Evolutionary conservation across 2,888 invertebrate species (phyloP).

Genomic region (Limnephilus rhombicus): DNA sequence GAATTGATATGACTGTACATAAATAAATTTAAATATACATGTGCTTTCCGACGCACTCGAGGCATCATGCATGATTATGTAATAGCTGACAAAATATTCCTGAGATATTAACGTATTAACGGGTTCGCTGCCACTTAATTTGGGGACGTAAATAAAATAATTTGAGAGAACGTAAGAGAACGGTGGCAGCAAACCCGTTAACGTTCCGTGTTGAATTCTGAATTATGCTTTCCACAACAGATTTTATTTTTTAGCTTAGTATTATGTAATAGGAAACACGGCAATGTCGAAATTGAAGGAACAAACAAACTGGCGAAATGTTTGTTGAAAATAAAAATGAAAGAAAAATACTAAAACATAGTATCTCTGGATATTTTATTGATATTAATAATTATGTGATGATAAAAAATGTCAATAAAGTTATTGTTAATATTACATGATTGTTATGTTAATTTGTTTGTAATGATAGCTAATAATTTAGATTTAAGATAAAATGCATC

Average conservation of each 20-base stretch:
- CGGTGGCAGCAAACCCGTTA: not conserved
- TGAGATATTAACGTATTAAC: not conserved
- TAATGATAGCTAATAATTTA: slow-evolving; percentile 58
- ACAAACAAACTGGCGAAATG: not conserved
- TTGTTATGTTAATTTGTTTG: slow-evolving; percentile 65
- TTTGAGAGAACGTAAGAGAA: too few relatives aligned
- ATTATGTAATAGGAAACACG: not conserved
- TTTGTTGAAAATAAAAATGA: not conserved
- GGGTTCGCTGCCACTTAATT: too few relatives aligned
- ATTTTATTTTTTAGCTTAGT: not conserved
- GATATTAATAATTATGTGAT: slow-evolving; percentile 44
- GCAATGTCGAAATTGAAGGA: not conserved
- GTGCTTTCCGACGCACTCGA: slow-evolving; percentile 62
- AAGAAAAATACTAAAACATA: not conserved
- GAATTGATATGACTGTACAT: slow-evolving; percentile 36
- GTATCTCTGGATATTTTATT: slow-evolving; percentile 36
- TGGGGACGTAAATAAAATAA: too few relatives aligned
- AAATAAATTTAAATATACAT: slow-evolving; percentile 37
- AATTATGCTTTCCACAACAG: not conserved
- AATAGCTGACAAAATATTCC: slow-evolving; percentile 33
- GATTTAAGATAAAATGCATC: slow-evolving; percentile 46
- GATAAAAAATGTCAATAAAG: slow-evolving; percentile 61
- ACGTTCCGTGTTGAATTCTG: not conserved
- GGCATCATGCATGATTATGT: slow-evolving; percentile 39
- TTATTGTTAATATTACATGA: slow-evolving; percentile 61